Base-by-base conservation (phyloP, 2,113 vertebrate genomes). In the Catharus bicknelli region DNA sequence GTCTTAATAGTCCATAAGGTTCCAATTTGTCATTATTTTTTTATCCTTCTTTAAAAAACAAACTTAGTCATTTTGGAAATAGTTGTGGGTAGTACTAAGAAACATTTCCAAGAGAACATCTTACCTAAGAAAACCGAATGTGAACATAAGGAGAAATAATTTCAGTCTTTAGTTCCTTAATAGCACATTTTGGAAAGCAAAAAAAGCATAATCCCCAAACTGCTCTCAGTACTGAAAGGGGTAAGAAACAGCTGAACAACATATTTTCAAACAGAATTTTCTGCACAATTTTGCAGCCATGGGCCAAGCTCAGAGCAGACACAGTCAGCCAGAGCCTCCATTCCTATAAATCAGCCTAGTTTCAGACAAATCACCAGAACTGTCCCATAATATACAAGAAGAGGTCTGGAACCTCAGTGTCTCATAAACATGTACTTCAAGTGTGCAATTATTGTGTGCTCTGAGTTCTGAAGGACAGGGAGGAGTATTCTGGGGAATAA, bases 1-100 rank as follows among this genome's bases (percentile, higher is more conserved):
- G 38, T 76, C 92, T 94, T 97, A 95, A 96, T 73, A 88, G 63
- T 80, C 82, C 96, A 95, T 96, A 96, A 94, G 91, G 92, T 96
- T 97, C 70, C 85, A 97, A 96, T 96, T 97, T 96, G 83, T 51
- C 2, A 1, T 90, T 88, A 15, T 63, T 70, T 68, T 85, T 62
- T 58, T 23, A 89, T 88, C 40, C 53, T 95, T 76, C 59, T 94
- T 92, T 77, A 70, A 68, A 85, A 96, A 86, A 87, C 66, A 86
- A 91, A 92, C 26, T 77, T 75, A 51, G 36, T 70, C 72, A 83
- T 86, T 77, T 92, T 93, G 58, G 79, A 92, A 92, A 87, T 91
- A 91, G 43, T 72, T 93, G 70, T 91, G 74, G 55, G 45, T 54
- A 83, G 32, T 73, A 72, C 23, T 72, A 78, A 92, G 86, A 47